Base-by-base conservation (phyloP, 1,140 invertebrate species). In the Bombus balteatus region DNA sequence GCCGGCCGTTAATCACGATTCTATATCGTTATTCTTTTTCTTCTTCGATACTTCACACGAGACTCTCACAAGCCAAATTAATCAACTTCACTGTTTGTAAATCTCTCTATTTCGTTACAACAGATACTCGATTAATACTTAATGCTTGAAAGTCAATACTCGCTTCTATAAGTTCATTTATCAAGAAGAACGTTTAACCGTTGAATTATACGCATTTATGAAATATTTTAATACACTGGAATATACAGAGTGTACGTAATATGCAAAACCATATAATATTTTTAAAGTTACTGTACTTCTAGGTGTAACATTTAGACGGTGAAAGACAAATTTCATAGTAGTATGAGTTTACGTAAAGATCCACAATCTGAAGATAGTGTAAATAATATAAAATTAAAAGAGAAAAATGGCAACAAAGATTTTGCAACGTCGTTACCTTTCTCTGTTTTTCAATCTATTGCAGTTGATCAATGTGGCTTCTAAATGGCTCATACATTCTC, bases 1-100 rank as follows among this genome's bases (percentile, higher is more conserved):
- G 93, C 89, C 90, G 89, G 85, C 79, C 75, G 62, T 88, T 47
- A 59, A 53, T 72, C 66, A 34, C n/a, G 43, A 72, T 70, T 68
- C 22, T 34, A 15, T 34, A 32, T 47, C 47, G 32, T 77, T n/a
- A 57, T 47, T 34, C 34, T 28, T 70, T 78, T 78, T 59, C n/a
- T 25, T 47, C n/a, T 76, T 66, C 76, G 76, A 74, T 72, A n/a
- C 62, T 73, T 80, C 37, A 28, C 10, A 32, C 59, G 59, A 62
- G 59, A 28, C 28, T 62, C 59, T 62, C 59, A 2, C 28, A n/a
- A 62, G 59, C 59, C 59, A 62, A 62, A 62, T n/a, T 62, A 62
- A 62, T 62, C 59, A n/a, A 62, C 59, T 62, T 4, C 12, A 12
- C 9, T n/a, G 0, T 62, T 62, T n/a, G 12, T 1, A n/a, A 62